Base-by-base conservation (phyloP, 2,113 vertebrate species). In the Xenopus borealis region DNA sequence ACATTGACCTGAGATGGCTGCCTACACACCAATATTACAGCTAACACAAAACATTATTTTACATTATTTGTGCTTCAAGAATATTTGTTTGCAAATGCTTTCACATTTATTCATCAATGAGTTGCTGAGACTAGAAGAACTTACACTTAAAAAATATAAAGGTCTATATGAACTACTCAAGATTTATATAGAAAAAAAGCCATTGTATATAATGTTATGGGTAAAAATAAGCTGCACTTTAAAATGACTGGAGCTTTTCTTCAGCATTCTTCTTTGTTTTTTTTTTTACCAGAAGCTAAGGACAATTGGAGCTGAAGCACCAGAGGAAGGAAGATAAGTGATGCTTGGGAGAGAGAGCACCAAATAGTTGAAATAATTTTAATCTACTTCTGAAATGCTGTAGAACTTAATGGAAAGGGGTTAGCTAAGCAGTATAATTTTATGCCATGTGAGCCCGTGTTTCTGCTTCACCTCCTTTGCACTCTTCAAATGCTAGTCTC, bases 391-490 rank as follows among this genome's bases (percentile, higher is more conserved):
- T 72, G n/a, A 72, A 47, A 58, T 30, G 44, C 16, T 66, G 40
- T 19, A 57, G 27, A 69, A 33, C 10, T 33, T 57, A 74, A 58
- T 59, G 27, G 63, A 40, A 64, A 66, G 11, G 63, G 72, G 40
- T 74, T 47, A 74, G 63, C 10, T 27, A 50, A 27, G 27, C 19
- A 66, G 33, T 58, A 53, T 66, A 18, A 74, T 59, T 74, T 74
- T 74, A 59, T 74, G 64, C 63, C 52, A 66, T 66, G 33, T 74
- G 72, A 53, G 53, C 40, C 53, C 30, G 13, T 27, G 27, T 67
- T 67, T 74, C 64, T 20, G 20, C 72, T 74, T 74, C 53, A 74
- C 53, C 44, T 74, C 53, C 23, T 47, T 47, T 67, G 64, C 64
- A 59, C 72, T 74, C 18, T 40, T 61, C 64, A 67, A 58, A 74